Base-by-base conservation (phyloP, 2,797 vertebrate genomes). In the Onychomys torridus region DNA sequence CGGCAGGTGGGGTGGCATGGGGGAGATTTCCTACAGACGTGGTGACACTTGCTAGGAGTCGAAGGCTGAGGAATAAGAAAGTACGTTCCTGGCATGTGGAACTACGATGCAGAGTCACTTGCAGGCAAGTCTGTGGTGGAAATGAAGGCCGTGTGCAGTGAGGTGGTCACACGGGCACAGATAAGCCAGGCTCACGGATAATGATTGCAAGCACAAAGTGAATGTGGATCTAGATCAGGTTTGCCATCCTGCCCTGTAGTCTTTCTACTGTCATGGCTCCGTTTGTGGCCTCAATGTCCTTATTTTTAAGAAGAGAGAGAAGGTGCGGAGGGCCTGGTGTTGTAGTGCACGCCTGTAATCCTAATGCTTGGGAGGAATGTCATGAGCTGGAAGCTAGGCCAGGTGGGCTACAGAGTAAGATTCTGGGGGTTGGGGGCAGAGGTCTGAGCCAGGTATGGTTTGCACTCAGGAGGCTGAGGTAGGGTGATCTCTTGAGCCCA, bases 101-200 rank as follows among this genome's bases (percentile, higher is more conserved):
- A n/a, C 19, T 40, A 73, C 49, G 2, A 2, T 46, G 73, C 52
- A 25, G 21, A 83, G 63, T 82, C 34, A 1, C 14, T 5, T 14
- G 75, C 10, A 5, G n/a, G 67, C 55, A 11, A 43, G 65, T 34
- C 52, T 55, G 8, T 77, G 84, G 5, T 5, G 67, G 52, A 52
- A 52, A 27, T 3, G 10, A 43, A 57, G 52, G 78, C 23, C 1
- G 7, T 11, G 6, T 0, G 1, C 46, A 2, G 0, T 1, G 12
- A 49, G 43, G 63, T 59, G 14, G 46, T 65, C 34, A 12, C 32
- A 4, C 0, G 32, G 49, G 46, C 77, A 17, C 52, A 21, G 49
- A 63, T 23, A 40, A 29, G 2, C 17, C 21, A 2, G 27, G 88
- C 2, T 43, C 61, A 23, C 11, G 12, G 77, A 52, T 13, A 69